A percentile compares a stretch with the other conserved stretches of the same genome.
Conservation (phyloP, 2,113 vertebrate genomes). For the Urocolius indicus region DNA sequence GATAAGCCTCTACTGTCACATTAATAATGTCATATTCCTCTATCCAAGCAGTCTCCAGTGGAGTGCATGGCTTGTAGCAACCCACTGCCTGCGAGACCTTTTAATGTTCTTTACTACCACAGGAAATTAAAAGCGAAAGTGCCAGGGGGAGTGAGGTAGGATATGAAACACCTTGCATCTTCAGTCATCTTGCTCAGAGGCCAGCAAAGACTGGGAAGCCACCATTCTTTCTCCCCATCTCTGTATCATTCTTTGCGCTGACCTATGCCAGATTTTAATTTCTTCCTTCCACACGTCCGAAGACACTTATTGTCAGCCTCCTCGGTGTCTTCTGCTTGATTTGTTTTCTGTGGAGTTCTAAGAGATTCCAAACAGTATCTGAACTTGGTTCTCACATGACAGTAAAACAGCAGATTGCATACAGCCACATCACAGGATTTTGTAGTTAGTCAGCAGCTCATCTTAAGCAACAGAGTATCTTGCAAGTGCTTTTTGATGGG, state of each 20-base stretch:
- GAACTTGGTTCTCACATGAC: neutral
- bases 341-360: neutral
- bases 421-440: neutral
- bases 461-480: neutral
- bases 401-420: neutral
- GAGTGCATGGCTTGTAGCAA: neutral
- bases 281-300: neutral
- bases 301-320: neutral
- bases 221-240: neutral
- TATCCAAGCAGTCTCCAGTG: neutral
- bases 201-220: neutral
- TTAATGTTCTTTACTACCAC: neutral
- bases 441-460: neutral
- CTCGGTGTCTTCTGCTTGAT: neutral
- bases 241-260: neutral
- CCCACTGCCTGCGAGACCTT: neutral
- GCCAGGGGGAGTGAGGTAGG: neutral
- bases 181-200: neutral
- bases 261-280: neutral
- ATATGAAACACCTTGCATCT: neutral
- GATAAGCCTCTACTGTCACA: neutral
- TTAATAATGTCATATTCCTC: neutral
- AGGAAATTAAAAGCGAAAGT: slow-evolving; percentile 2
- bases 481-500: neutral
- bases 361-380: neutral